Evolutionary conservation across 2,113 vertebrate species (phyloP).

Genomic region (Galbula dea): DNA sequence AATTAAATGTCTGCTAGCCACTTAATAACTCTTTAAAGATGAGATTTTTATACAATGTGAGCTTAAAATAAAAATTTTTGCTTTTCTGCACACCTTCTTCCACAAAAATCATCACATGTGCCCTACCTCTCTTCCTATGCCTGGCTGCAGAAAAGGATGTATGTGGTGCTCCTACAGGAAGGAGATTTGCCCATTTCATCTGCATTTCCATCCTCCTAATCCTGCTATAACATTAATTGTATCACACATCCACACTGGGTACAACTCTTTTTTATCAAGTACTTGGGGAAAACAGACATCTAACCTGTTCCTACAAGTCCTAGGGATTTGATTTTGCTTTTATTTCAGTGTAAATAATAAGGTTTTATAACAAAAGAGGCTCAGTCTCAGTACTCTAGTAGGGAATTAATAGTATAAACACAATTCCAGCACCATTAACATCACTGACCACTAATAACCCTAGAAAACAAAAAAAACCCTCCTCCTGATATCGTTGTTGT

Average conservation of each 20-base stretch:
- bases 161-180: accelerated
- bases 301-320: background rate
- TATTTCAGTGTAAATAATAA: background rate
- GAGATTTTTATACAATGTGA: background rate
- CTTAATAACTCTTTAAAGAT: background rate
- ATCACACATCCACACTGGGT: background rate
- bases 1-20: background rate
- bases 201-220: background rate
- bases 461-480: background rate
- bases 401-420: background rate
- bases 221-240: background rate
- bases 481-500: background rate
- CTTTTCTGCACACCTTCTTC: background rate
- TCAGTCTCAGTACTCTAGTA: background rate
- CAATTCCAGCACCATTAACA: background rate
- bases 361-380: background rate
- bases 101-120: background rate
- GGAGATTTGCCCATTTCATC: background rate
- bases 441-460: background rate
- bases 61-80: background rate
- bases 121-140: background rate
- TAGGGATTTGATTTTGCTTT: background rate
- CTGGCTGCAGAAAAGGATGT: background rate
- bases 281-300: background rate
- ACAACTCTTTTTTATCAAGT: background rate